These are phyloP conservation scores for Thalassoma bifasciatum DNA, from an alignment of 2,113 vertebrate genomes.

Conservation along the genomic window DNA sequence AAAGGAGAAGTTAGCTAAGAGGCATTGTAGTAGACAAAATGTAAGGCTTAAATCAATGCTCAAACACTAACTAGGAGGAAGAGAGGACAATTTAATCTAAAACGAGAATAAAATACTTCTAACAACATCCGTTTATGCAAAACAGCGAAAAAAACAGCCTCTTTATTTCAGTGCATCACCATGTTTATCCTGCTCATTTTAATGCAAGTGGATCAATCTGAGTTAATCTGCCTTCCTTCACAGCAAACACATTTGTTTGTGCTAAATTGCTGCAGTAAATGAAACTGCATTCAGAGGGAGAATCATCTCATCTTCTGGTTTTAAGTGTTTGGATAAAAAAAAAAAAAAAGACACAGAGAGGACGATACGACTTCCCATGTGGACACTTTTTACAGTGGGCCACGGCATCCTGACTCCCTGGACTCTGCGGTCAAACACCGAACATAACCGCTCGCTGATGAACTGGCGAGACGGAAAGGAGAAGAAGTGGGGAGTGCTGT, in stretches of 20 bases:
- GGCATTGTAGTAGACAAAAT: neutral
- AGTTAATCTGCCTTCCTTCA: constrained; percentile 40
- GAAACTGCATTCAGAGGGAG: neutral
- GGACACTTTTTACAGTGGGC: constrained; percentile 26
- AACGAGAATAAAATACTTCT: neutral
- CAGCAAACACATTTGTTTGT: constrained; percentile 22
- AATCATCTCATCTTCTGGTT: neutral
- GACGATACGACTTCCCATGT: neutral
- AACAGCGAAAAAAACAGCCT: neutral
- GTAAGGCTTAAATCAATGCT: neutral
- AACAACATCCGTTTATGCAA: constrained; percentile 3
- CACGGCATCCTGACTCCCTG: constrained; percentile 13
- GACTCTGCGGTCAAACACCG: constrained; percentile 40
- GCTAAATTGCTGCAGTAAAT: constrained; percentile 18
- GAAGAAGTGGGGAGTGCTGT: neutral
- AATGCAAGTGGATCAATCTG: constrained; percentile 33
- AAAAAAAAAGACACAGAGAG: neutral
- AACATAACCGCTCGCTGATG: constrained; percentile 36
- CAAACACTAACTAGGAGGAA: neutral
- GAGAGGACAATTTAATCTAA: constrained; percentile 2
- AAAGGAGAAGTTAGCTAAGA: neutral
- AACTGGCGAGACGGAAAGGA: constrained; percentile 28
- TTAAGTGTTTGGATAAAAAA: neutral
- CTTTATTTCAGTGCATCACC: constrained; percentile 15
- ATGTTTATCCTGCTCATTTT: constrained; percentile 40